Conservation (phyloP, 2,888 invertebrate species). For the Macrophya alboannulata region DNA sequence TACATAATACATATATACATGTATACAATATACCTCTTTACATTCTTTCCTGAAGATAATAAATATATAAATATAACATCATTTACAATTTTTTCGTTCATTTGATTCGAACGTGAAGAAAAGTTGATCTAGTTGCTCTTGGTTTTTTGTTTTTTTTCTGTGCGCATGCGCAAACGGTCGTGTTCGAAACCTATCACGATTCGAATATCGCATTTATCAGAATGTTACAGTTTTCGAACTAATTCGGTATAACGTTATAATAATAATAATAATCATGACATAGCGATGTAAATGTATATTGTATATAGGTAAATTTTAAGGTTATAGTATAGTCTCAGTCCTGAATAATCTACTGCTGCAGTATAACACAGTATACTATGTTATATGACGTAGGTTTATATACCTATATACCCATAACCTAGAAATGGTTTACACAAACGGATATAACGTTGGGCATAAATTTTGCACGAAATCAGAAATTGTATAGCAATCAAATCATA, state of each 20-base stretch:
- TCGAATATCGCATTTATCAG: conserved; percentile 1
- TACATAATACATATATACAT: conserved; percentile 57
- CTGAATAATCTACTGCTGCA: conserved; percentile 3
- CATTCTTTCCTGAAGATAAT: not conserved
- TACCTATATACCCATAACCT: not conserved
- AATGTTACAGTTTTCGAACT: not conserved
- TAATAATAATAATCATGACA: not conserved
- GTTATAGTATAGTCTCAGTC: conserved; percentile 1
- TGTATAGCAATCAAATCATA: not conserved
- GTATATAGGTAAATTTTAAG: not conserved
- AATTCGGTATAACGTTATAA: too few relatives aligned
- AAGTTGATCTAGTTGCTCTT: not conserved
- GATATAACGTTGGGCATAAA: conserved; percentile 36
- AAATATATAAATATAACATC: not conserved
- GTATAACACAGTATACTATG: not conserved
- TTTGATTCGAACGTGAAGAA: not conserved
- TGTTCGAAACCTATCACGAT: not conserved
- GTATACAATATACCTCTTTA: not conserved
- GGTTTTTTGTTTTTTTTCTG: not conserved
- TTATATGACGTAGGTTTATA: not conserved
- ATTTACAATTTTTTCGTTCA: not conserved
- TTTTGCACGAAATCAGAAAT: conserved; percentile 22
- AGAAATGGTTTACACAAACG: not conserved
- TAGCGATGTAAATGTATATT: not conserved
- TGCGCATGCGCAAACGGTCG: not conserved